Percentiles rank a stretch among this genome's conserved stretches.
Conservation (phyloP, 2,797 vertebrate genomes). For the Setipinna tenuifilis region DNA sequence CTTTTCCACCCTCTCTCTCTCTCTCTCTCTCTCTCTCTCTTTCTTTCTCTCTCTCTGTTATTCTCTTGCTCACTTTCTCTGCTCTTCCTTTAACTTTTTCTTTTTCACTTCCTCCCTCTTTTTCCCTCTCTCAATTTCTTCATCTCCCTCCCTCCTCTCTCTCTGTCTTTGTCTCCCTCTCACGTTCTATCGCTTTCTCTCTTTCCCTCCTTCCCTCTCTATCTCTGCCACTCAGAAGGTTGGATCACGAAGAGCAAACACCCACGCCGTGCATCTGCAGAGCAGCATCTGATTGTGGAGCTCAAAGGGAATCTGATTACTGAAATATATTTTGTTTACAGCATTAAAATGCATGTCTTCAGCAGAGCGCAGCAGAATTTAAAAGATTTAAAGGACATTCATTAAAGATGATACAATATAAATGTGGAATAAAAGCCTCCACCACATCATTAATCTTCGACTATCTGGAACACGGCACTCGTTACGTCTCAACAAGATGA, state of each 20-base stretch:
- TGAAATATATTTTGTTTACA: slow-evolving; percentile 23
- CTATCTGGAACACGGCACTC: neutral
- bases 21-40: neutral
- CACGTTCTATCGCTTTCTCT: neutral
- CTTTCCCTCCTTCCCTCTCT: slow-evolving; percentile 12
- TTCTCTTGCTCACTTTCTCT: neutral
- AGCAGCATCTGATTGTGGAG: slow-evolving; percentile 31
- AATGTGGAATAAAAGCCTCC: slow-evolving; percentile 5
- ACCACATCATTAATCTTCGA: slow-evolving; percentile 14
- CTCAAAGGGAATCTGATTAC: slow-evolving; percentile 41
- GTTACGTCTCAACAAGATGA: neutral
- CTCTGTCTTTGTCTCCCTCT: neutral
- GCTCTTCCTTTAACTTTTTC: slow-evolving; percentile 36
- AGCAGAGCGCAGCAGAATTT: neutral
- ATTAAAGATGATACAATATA: slow-evolving; percentile 20
- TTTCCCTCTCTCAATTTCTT: neutral
- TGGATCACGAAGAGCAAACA: neutral
- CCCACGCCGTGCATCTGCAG: slow-evolving; percentile 22
- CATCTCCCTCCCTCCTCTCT: neutral
- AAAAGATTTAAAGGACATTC: slow-evolving; percentile 15
- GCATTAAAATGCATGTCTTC: slow-evolving; percentile 22
- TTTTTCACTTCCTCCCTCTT: too few species aligned
- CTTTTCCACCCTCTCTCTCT: neutral
- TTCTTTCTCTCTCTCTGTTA: neutral
- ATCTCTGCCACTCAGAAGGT: slow-evolving; percentile 31